A percentile compares a stretch with the other conserved stretches of the same genome.
Evolutionary conservation across 2,888 invertebrate genomes (phyloP).

Genomic region (Mayetiola destructor): DNA sequence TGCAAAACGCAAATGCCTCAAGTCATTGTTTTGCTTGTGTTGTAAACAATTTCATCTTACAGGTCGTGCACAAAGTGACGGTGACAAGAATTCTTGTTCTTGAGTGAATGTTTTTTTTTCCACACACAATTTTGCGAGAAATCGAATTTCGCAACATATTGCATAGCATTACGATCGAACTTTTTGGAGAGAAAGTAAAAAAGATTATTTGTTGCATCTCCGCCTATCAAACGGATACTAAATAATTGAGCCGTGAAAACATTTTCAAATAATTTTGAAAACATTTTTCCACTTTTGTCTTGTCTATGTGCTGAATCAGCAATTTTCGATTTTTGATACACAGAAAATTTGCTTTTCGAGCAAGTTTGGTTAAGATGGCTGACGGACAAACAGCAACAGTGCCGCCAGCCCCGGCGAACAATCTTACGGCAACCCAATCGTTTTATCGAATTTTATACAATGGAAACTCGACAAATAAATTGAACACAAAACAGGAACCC

Average conservation of each 20-base stretch:
- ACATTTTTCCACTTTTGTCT: too few species aligned
- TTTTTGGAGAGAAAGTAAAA: too few species aligned
- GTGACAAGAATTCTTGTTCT: not conserved
- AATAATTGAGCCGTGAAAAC: not conserved
- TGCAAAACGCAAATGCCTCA: too few species aligned
- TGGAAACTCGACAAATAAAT: not conserved
- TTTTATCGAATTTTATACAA: not conserved
- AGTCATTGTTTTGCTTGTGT: constrained; percentile 10
- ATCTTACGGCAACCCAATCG: not conserved
- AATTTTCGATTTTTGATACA: too few species aligned
- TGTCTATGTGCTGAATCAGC: too few species aligned
- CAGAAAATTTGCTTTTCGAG: too few species aligned
- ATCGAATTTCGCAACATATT: not conserved
- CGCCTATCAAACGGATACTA: not conserved
- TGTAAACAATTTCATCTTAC: constrained; percentile 7
- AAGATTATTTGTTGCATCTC: not conserved
- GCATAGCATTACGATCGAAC: not conserved
- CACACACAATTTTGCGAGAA: not conserved
- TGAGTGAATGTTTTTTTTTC: not conserved
- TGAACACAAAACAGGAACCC: not conserved
- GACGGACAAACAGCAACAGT: not conserved
- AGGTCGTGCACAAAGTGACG: not conserved
- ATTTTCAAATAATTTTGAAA: not conserved
- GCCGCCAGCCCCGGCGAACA: too few species aligned
- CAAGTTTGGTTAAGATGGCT: constrained; percentile 7